A percentile compares a stretch with the other conserved stretches of the same genome.
phyloP scores from a whole-genome alignment of 1,140 invertebrate genomes.

The Babylonia areolata region DNA sequence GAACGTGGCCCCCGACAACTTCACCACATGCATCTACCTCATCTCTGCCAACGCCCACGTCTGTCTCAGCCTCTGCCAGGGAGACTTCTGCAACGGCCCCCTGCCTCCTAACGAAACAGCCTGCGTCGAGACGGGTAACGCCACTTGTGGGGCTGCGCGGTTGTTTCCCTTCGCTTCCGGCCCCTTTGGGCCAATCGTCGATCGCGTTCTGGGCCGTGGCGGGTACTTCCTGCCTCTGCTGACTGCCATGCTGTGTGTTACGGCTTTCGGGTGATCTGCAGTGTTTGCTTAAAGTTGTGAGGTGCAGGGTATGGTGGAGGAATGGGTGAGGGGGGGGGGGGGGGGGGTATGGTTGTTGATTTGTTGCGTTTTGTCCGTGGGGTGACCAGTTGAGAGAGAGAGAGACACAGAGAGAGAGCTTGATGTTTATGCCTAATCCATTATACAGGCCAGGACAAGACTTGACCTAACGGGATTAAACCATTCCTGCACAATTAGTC shows the following conservation, averaged over 20 bases:
- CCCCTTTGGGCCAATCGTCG: conserved; percentile 17
- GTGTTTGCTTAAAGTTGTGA: too few species aligned
- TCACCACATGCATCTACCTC: conserved; percentile 36
- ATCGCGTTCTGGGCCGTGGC: not conserved
- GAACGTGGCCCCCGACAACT: not conserved
- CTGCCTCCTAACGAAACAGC: conserved; percentile 1
- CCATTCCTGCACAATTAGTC: too few species aligned
- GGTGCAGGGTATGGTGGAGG: too few species aligned
- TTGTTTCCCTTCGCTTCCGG: not conserved
- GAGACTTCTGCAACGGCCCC: conserved; percentile 39
- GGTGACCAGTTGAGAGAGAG: too few species aligned
- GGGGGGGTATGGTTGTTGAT: too few species aligned
- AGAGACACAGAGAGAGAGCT: too few species aligned
- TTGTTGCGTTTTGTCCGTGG: too few species aligned
- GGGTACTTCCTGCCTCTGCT: conserved; percentile 14
- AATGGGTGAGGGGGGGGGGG: too few species aligned
- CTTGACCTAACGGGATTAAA: too few species aligned
- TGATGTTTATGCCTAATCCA: too few species aligned
- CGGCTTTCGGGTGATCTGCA: not conserved
- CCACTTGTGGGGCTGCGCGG: not conserved
- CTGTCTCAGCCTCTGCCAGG: conserved; percentile 27
- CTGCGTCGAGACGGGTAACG: not conserved
- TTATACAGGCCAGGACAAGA: too few species aligned
- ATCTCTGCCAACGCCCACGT: conserved; percentile 28
- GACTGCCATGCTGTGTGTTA: not conserved